These are phyloP conservation scores for Dorcus parallelipipedus DNA, from an alignment of 2,888 invertebrate genomes.

Conservation along the genomic window DNA sequence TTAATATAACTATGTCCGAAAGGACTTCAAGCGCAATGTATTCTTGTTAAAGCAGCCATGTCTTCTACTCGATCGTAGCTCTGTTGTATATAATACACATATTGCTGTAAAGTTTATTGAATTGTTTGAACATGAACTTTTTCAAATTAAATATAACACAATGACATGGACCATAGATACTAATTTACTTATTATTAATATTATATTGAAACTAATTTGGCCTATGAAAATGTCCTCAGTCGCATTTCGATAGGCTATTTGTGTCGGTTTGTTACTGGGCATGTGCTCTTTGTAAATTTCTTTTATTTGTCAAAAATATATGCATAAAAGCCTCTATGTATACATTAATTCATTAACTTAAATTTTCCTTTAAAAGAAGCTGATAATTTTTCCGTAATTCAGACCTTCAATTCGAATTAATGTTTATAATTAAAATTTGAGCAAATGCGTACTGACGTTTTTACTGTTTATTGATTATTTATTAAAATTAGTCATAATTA, in stretches of 20 bases:
- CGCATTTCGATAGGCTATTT: conserved; percentile 1
- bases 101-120: conserved; percentile 34
- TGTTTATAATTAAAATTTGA: no score
- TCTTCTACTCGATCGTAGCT: conserved; percentile 20
- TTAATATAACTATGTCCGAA: neutral
- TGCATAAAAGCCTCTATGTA: conserved; percentile 24
- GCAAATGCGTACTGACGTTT: no score
- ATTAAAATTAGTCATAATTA: no score
- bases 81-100: conserved; percentile 37
- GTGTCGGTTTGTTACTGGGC: conserved; percentile 26
- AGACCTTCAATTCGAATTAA: no score
- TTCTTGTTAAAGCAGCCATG: conserved; percentile 30
- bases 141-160: neutral
- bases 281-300: conserved; percentile 24
- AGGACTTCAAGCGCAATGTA: conserved; percentile 33
- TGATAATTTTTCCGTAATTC: no score
- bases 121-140: neutral
- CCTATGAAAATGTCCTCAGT: neutral
- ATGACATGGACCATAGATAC: conserved; percentile 6
- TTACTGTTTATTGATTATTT: no score
- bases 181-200: conserved; percentile 1
- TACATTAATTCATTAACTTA: neutral
- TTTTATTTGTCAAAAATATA: conserved; percentile 28
- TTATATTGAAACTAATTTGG: neutral
- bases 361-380: no score